These are phyloP conservation scores for Enteromius afrohamiltoni DNA, from an alignment of 2,797 vertebrate species.

Conservation along the genomic window DNA sequence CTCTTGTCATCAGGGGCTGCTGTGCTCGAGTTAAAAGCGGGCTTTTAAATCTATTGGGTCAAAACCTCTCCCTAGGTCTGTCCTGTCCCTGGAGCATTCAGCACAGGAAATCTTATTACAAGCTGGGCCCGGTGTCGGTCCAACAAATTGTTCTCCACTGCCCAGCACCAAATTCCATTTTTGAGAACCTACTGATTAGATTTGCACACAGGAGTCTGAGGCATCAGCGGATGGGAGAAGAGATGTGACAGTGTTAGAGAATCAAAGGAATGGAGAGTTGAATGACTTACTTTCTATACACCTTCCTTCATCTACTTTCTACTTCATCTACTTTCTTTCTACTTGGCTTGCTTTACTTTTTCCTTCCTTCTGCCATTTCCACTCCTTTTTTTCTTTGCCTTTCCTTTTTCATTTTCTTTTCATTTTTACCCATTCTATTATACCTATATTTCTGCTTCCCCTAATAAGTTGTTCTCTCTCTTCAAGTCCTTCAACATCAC, in stretches of 20 bases:
- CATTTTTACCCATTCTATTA: not conserved
- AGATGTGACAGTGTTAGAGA: conserved; percentile 64
- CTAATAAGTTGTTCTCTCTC: not conserved
- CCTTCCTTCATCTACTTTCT: not conserved
- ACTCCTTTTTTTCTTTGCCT: not conserved
- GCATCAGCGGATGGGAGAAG: conserved; percentile 78
- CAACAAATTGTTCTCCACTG: conserved; percentile 80
- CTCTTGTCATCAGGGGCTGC: conserved; percentile 79
- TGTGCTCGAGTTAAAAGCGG: conserved; percentile 78
- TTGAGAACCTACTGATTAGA: conserved; percentile 83
- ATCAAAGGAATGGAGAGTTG: not conserved
- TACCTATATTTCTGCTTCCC: not conserved
- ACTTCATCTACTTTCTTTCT: not conserved
- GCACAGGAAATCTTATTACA: conserved; percentile 83
- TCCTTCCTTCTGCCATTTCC: not conserved
- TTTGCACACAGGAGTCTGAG: conserved; percentile 76
- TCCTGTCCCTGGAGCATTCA: conserved; percentile 78
- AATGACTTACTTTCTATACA: not conserved
- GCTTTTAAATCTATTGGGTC: conserved; percentile 88
- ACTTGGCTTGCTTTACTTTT: not conserved
- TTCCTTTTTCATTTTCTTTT: not conserved
- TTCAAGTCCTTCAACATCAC: not conserved
- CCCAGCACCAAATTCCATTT: conserved; percentile 80
- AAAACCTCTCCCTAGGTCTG: conserved; percentile 74
- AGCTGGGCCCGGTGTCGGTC: conserved; percentile 78